phyloP scores from a whole-genome alignment of 1,140 invertebrate species.

The Propsilocerus akamusi region DNA sequence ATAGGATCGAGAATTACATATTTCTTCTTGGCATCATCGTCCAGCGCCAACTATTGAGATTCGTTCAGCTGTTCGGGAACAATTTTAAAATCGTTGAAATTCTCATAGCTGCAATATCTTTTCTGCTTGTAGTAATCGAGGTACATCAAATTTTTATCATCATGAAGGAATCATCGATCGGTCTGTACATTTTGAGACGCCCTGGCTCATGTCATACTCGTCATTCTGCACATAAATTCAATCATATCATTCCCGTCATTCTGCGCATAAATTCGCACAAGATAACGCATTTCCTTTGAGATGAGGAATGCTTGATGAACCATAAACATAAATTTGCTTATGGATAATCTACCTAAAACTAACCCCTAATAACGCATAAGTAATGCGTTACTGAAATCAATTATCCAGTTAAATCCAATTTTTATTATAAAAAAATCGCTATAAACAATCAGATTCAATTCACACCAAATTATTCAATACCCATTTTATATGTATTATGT shows the following conservation, averaged over 20 bases:
- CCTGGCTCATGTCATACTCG: constrained; percentile 7
- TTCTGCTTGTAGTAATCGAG: neutral
- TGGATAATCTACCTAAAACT: too few species aligned
- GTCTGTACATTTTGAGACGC: neutral
- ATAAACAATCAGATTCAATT: too few species aligned
- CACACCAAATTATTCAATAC: too few species aligned
- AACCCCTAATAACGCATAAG: too few species aligned
- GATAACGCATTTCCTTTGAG: constrained; percentile 44
- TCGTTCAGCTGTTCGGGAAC: neutral
- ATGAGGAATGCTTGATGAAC: constrained; percentile 3
- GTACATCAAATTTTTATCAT: constrained; percentile 7
- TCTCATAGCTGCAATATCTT: neutral
- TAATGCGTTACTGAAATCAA: too few species aligned
- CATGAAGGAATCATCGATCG: constrained; percentile 8
- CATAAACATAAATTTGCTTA: constrained; percentile 4
- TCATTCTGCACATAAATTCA: constrained; percentile 23
- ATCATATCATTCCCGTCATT: constrained; percentile 30
- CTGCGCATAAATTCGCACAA: constrained; percentile 34
- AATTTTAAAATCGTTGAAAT: neutral
- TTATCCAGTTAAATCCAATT: too few species aligned
- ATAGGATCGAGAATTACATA: too few species aligned
- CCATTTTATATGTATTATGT: too few species aligned
- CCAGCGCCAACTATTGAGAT: neutral
- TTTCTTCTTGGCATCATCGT: neutral
- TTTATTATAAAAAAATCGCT: too few species aligned